phyloP scores from a whole-genome alignment of 2,888 invertebrate genomes.

The Orchesella flavescens region DNA sequence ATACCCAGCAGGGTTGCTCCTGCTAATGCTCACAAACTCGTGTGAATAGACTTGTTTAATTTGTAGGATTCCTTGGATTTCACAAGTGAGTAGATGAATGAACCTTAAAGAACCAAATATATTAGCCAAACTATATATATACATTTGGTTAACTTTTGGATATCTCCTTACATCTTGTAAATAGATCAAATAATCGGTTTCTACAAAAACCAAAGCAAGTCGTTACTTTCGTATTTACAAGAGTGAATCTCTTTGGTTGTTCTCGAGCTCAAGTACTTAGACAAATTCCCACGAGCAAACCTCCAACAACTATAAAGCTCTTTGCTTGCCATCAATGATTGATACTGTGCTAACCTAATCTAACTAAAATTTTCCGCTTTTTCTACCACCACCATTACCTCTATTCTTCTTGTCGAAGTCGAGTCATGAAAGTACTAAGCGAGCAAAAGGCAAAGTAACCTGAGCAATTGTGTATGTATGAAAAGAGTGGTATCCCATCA shows the following conservation, averaged over 20 bases:
- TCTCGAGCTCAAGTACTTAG: conserved; percentile 56
- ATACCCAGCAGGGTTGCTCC: conserved; percentile 21
- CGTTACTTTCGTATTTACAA: conserved; percentile 54
- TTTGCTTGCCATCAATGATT: conserved; percentile 68
- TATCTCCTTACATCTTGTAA: conserved; percentile 14
- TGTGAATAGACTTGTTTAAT: conserved; percentile 70
- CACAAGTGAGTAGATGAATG: conserved; percentile 55
- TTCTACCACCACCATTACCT: conserved; percentile 59
- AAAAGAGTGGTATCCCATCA: conserved; percentile 24
- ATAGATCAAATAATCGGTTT: conserved; percentile 55
- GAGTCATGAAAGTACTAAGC: no score
- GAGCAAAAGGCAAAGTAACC: not conserved
- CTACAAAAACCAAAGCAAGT: conserved; percentile 51
- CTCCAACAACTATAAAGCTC: conserved; percentile 50
- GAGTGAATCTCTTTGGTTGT: conserved; percentile 32
- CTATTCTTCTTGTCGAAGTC: conserved; percentile 40
- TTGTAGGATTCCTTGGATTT: conserved; percentile 52
- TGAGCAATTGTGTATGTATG: not conserved
- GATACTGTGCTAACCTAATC: conserved; percentile 69
- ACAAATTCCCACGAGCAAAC: conserved; percentile 69
- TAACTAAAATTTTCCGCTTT: conserved; percentile 55
- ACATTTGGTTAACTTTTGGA: not conserved
- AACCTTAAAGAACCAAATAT: conserved; percentile 17
- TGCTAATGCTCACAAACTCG: conserved; percentile 42
- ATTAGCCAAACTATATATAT: not conserved